phyloP scores from a whole-genome alignment of 2,113 vertebrate species.

The Saccopteryx bilineata region DNA sequence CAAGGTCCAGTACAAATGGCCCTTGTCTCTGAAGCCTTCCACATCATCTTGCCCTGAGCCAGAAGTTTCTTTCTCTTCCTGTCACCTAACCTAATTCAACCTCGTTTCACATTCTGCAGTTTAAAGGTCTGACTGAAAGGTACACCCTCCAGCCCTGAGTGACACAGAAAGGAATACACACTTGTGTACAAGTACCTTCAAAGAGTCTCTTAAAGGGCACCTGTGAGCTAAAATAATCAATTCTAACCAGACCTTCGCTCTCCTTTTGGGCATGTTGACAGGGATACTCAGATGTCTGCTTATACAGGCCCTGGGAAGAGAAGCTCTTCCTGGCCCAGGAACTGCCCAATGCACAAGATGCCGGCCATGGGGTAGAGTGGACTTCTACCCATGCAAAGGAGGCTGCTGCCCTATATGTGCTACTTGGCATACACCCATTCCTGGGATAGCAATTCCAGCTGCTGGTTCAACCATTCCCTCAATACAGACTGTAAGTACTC shows the following conservation, averaged over 20 bases:
- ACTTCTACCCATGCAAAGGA: background rate
- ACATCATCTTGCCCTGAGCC: background rate
- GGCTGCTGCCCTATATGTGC: accelerated
- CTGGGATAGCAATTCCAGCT: too few species aligned
- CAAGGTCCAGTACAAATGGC: background rate
- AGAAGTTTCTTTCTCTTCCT: background rate
- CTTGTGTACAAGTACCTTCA: background rate
- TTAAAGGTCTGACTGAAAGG: background rate
- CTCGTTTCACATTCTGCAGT: accelerated
- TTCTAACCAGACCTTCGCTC: background rate
- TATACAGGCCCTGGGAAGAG: too few species aligned
- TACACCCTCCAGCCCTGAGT: background rate
- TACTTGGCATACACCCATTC: background rate
- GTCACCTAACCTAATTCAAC: background rate
- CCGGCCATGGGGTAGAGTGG: accelerated
- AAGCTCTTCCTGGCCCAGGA: background rate
- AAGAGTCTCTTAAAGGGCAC: background rate
- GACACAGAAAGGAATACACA: too few species aligned
- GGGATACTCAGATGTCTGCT: background rate
- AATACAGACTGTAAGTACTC: background rate
- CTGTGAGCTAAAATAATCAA: too few species aligned
- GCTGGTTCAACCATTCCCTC: background rate
- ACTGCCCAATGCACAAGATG: background rate
- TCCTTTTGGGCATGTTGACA: too few species aligned
- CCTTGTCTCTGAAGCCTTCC: background rate